Conservation (phyloP, 2,113 vertebrate species). For the Zosterops lateralis region DNA sequence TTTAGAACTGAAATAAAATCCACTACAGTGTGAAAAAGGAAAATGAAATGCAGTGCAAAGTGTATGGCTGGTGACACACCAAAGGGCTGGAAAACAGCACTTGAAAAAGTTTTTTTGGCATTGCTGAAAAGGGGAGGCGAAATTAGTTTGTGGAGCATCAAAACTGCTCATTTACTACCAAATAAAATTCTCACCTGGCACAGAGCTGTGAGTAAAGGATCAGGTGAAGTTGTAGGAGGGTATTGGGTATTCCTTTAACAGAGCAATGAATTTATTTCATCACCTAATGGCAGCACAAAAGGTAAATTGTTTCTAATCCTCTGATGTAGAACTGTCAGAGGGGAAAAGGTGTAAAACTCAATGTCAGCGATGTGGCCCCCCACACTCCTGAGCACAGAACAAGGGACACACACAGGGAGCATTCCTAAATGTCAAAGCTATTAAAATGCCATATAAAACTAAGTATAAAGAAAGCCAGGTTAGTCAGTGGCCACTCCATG, state of each 20-base stretch:
- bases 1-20: conserved; percentile 27
- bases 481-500: background rate
- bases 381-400: background rate
- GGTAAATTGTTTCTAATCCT: background rate
- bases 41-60: conserved; percentile 35
- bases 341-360: background rate
- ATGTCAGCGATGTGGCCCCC: accelerated
- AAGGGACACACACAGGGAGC: background rate
- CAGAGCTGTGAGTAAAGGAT: background rate
- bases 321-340: background rate
- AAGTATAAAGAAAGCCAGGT: background rate
- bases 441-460: background rate
- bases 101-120: background rate
- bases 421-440: background rate
- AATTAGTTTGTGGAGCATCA: background rate
- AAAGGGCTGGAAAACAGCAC: background rate
- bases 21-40: background rate
- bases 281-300: background rate
- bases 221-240: background rate
- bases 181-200: background rate
- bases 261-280: too few relatives aligned
- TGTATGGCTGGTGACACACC: background rate
- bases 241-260: background rate
- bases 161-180: background rate
- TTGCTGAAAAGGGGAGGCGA: background rate